A percentile compares a stretch with the other conserved stretches of the same genome.
Conservation (phyloP, 1,140 invertebrate genomes). For the Scaptodrosophila lebanonensis region DNA sequence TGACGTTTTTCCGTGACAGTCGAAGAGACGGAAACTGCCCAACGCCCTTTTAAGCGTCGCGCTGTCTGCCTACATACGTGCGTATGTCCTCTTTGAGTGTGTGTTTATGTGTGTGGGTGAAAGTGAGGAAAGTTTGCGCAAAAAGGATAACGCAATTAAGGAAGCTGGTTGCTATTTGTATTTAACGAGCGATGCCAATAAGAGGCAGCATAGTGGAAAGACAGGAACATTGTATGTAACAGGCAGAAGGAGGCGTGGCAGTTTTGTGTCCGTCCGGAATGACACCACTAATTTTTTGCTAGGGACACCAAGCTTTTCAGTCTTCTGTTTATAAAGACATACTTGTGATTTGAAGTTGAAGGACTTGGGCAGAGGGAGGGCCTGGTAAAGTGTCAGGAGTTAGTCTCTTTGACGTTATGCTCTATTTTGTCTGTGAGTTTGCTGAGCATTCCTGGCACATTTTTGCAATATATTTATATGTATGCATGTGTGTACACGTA, state of each 20-base stretch:
- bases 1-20: background rate
- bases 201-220: conserved; percentile 13
- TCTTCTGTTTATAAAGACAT: too few species aligned
- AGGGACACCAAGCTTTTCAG: too few species aligned
- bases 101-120: conserved; percentile 39
- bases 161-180: background rate
- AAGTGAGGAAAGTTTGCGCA: conserved; percentile 54
- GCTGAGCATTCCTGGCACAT: conserved; percentile 10
- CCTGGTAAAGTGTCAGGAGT: too few species aligned
- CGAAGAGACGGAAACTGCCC: conserved; percentile 36
- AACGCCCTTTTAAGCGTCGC: conserved; percentile 67
- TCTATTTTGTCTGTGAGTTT: conserved; percentile 9
- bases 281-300: too few species aligned
- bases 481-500: conserved; percentile 3
- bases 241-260: too few species aligned
- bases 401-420: background rate
- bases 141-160: conserved; percentile 52
- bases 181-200: conserved; percentile 6
- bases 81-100: conserved; percentile 10
- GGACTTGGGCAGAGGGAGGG: too few species aligned
- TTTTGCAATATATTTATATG: conserved; percentile 2
- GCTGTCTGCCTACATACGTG: conserved; percentile 54
- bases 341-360: too few species aligned
- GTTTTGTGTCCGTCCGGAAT: too few species aligned
- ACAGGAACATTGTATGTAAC: too few species aligned